Evolutionary conservation across 2,888 invertebrate genomes (phyloP), one percentile per base, ranked within the genome.

Genomic region (Acronicta psi): DNA sequence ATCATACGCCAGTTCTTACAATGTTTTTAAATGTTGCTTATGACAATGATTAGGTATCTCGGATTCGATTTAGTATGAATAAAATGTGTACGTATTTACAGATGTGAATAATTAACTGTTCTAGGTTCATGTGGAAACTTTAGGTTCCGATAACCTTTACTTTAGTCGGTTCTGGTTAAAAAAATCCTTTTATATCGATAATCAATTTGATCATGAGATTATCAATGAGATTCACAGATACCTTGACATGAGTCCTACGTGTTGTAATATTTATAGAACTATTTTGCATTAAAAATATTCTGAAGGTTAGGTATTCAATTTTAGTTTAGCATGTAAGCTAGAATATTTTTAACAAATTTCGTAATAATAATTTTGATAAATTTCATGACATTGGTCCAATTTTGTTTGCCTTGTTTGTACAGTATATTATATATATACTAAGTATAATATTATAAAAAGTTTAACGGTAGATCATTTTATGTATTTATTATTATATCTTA

Each of bases 221-320:
- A n/a, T n/a, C n/a, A n/a, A n/a, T n/a, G 1, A 13, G 40, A 18
- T 45, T 29, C 17, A n/a, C 7, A 13, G 9, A 11, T 20, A 17
- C n/a, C 8, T 45, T 41, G 10, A 18, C 9, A 44, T 29, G 17
- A 44, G 17, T 44, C 29, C 29, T 44, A 25, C 42, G 10, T 47
- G 9, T 44, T 53, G 31, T 18, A 38, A 42, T 53, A 45, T 46
- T 66, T 54, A 20, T 34, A 34, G 11, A 29, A 23, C 29, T 46
- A 0, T 49, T 41, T 55, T 16, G 9, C 11, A 44, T 38, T 7
- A 37, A 6, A 49, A 10, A 17, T 25, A 7, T 44, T 25, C 4
- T 14, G 37, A 66, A 49, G 49, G 60, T 53, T 29, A 54, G 18
- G 9, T 18, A 38, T 59, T 43, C 0, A 17, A 38, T 14, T 45